Conservation (phyloP, 2,888 invertebrate species). For the Zootermopsis nevadensis region DNA sequence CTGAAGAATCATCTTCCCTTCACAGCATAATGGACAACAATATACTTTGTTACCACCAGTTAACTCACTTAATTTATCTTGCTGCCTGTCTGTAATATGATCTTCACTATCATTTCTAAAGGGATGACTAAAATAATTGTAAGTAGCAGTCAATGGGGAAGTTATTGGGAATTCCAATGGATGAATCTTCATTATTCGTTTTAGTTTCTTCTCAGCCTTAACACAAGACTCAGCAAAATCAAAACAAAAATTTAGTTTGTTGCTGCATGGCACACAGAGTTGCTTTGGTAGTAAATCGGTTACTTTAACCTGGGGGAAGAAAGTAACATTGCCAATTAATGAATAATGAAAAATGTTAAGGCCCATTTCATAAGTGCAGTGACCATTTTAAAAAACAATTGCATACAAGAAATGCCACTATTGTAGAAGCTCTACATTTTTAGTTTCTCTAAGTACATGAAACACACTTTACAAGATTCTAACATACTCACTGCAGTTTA, state of each 20-base stretch:
- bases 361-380: neutral
- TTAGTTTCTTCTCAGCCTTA: conserved; percentile 34
- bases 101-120: too few species aligned
- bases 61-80: neutral
- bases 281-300: conserved; percentile 40
- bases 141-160: neutral
- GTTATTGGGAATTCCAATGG: neutral
- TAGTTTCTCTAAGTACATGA: neutral
- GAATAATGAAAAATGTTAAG: neutral
- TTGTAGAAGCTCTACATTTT: too few species aligned
- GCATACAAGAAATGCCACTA: neutral
- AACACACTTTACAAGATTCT: neutral
- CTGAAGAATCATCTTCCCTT: conserved; percentile 25
- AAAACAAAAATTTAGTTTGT: conserved; percentile 37
- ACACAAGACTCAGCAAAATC: conserved; percentile 29
- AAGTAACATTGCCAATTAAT: neutral
- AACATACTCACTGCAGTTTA: neutral
- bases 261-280: conserved; percentile 24
- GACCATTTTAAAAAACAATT: neutral
- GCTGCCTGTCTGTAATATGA: neutral
- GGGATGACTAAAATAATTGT: neutral
- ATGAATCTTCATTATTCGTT: neutral
- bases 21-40: conserved; percentile 36
- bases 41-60: neutral
- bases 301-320: conserved; percentile 12